phyloP scores from a whole-genome alignment of 2,888 invertebrate species.

The Coelogynopora nodosa region DNA sequence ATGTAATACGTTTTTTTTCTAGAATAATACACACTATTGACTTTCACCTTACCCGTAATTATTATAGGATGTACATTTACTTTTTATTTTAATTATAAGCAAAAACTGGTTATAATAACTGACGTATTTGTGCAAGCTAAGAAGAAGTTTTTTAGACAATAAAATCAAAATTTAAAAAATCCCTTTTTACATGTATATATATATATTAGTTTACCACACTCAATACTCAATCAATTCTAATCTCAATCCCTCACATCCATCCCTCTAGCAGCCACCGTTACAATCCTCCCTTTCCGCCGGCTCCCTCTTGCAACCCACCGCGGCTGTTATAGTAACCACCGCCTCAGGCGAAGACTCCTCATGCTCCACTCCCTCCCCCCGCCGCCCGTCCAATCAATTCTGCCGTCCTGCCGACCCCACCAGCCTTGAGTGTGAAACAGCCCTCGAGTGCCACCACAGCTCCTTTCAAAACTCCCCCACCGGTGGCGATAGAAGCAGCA shows the following conservation, averaged over 20 bases:
- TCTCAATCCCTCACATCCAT: background rate
- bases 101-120: too few species aligned
- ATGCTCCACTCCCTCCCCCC: background rate
- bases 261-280: background rate
- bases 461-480: background rate
- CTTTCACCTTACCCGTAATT: too few species aligned
- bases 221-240: too few species aligned
- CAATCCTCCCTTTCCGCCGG: background rate
- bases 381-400: background rate
- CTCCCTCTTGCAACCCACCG: background rate
- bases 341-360: constrained; percentile 1
- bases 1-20: too few species aligned
- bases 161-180: too few species aligned
- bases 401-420: background rate
- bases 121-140: too few species aligned
- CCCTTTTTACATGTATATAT: too few species aligned
- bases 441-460: background rate
- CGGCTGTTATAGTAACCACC: background rate
- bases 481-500: background rate
- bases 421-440: background rate
- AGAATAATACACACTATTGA: too few species aligned
- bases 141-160: too few species aligned
- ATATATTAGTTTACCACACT: too few species aligned
- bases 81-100: too few species aligned
- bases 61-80: too few species aligned